These are phyloP conservation scores for Callospermophilus lateralis DNA, from an alignment of 2,113 vertebrate species.

Conservation along the genomic window DNA sequence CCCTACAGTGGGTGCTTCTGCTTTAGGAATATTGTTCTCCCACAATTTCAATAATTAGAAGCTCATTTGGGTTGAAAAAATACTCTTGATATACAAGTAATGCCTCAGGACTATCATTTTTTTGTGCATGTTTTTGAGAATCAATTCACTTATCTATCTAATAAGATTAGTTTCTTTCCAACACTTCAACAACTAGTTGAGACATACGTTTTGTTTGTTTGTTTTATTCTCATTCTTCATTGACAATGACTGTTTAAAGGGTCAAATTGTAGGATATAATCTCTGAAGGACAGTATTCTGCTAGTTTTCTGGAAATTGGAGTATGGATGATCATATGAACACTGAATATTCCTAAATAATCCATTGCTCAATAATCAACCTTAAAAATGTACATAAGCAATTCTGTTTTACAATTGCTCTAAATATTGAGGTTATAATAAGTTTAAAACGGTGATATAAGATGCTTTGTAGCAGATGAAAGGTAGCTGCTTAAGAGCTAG, in stretches of 20 bases:
- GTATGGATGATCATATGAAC: not conserved
- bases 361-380: not conserved
- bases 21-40: not conserved
- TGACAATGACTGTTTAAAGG: not conserved
- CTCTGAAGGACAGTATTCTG: not conserved
- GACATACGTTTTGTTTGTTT: not conserved
- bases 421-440: not conserved
- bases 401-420: not conserved
- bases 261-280: not conserved
- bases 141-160: not conserved
- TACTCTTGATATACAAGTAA: not conserved
- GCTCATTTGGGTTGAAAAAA: not conserved
- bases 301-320: not conserved
- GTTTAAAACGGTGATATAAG: not conserved
- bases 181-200: not conserved
- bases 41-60: not conserved
- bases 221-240: not conserved
- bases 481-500: not conserved
- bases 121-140: not conserved
- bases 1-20: not conserved
- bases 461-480: not conserved
- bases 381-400: not conserved
- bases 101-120: not conserved
- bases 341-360: not conserved
- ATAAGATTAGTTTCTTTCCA: not conserved